These are phyloP conservation scores for Drosophila nr. fundita DNA, from an alignment of 2,888 invertebrate species.

Conservation along the genomic window DNA sequence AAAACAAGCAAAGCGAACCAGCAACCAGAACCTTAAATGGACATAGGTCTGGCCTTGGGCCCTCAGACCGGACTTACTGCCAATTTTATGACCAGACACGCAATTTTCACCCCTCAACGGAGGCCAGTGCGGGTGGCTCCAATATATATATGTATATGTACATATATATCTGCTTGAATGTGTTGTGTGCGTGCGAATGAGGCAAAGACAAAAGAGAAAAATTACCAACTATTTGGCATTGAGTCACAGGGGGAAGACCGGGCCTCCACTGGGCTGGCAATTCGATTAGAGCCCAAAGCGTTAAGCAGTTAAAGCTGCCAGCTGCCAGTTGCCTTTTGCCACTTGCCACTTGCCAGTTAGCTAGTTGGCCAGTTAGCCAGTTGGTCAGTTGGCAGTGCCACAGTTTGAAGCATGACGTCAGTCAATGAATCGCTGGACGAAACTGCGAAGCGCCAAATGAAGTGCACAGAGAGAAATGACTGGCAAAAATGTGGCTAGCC, in stretches of 20 bases:
- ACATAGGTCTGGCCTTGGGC: conserved; percentile 63
- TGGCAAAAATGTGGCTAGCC: conserved; percentile 43
- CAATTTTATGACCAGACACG: conserved; percentile 78
- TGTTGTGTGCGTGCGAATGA: conserved; percentile 55
- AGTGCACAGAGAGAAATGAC: conserved; percentile 61
- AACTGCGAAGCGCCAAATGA: conserved; percentile 58
- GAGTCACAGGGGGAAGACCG: conserved; percentile 55
- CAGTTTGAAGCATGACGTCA: conserved; percentile 56
- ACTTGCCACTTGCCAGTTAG: conserved; percentile 11
- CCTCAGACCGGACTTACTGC: conserved; percentile 28
- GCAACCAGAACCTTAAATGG: conserved; percentile 52
- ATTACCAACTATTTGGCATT: conserved; percentile 76
- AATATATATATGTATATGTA: not conserved
- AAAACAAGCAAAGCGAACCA: conserved; percentile 49
- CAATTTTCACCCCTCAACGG: conserved; percentile 60
- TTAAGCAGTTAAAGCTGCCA: conserved; percentile 62
- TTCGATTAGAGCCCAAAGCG: conserved; percentile 71
- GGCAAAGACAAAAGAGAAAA: conserved; percentile 62
- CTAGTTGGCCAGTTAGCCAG: not conserved
- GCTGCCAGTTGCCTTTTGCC: conserved; percentile 12
- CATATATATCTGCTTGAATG: conserved; percentile 24
- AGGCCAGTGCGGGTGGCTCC: conserved; percentile 17
- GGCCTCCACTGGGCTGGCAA: conserved; percentile 36
- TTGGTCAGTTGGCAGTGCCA: conserved; percentile 31
- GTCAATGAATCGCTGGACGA: conserved; percentile 51